Base-by-base conservation (phyloP, 2,888 invertebrate genomes). In the Caenorhabditis sp. region DNA sequence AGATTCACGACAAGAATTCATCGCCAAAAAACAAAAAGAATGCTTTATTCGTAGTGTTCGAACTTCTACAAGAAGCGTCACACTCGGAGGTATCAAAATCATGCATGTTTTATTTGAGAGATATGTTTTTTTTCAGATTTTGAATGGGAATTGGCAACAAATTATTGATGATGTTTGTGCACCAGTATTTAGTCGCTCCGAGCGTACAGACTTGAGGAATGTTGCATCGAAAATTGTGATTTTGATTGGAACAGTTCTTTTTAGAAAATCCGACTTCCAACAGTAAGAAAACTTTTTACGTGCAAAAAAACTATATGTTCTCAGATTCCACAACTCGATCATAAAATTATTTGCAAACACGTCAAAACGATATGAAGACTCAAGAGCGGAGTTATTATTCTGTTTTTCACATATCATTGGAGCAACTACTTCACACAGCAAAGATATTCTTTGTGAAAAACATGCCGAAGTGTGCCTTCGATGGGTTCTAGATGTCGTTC, bases 111-210 rank as follows among this genome's bases (percentile, higher is more conserved):
- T n/a, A n/a, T n/a, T n/a, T n/a, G n/a, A n/a, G n/a, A n/a, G n/a
- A n/a, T n/a, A n/a, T n/a, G n/a, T n/a, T n/a, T n/a, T n/a, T n/a
- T n/a, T n/a, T n/a, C n/a, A n/a, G n/a, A n/a, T n/a, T n/a, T 31
- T 26, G 14, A 7, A 21, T 59, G 43, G 17, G 36, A 54, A 56
- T 21, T 49, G 25, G 36, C 8, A 31, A 23, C 52, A 59, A 52
- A 53, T 72, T 54, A 20, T 72, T 61, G 68, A 67, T 31, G 63
- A 65, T 25, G 54, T 56, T 2, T 64, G 64, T 20, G 67, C 63
- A 59, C 63, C 73, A 20, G 26, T 65, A 0, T 17, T 73, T n/a
- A 59, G 38, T 7, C 68, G 62, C 57, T 1, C 12, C 21, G 73
- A 69, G 4, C 38, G 66, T 21, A 36, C 5, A 23, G 68, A 73